A percentile compares a stretch with the other conserved stretches of the same genome.
phyloP scores from a whole-genome alignment of 2,797 vertebrate genomes.

The Halcyon leucocephala region DNA sequence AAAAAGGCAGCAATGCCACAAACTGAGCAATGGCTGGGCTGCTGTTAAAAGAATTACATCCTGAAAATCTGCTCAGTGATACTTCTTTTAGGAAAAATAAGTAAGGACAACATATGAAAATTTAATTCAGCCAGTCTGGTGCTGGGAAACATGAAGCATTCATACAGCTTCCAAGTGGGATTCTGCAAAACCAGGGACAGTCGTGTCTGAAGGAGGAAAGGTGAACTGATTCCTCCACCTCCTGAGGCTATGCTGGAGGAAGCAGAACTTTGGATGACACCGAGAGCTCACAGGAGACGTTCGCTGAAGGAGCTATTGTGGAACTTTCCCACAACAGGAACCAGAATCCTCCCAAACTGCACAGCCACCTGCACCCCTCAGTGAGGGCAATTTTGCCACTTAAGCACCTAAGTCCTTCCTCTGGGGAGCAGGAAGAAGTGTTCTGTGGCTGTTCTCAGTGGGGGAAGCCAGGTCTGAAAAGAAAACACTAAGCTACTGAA shows the following conservation, averaged over 20 bases:
- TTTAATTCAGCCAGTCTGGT: neutral
- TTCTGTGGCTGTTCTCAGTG: neutral
- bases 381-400: neutral
- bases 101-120: conserved; percentile 2
- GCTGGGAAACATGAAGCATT: neutral
- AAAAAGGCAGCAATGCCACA: neutral
- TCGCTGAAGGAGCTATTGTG: neutral
- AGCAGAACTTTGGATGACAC: neutral
- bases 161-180: neutral
- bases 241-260: neutral
- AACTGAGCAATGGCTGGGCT: neutral
- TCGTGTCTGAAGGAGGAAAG: neutral
- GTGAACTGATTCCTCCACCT: neutral
- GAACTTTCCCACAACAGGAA: neutral
- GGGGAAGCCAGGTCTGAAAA: neutral
- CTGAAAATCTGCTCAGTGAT: neutral
- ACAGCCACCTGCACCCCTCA: neutral
- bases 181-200: neutral
- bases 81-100: neutral
- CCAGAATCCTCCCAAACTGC: neutral
- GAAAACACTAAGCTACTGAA: neutral
- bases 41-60: neutral
- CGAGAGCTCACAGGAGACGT: neutral
- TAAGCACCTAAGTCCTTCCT: neutral
- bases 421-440: neutral